Conservation (phyloP, 2,113 vertebrate species). For the Malaclemys terrapin region DNA sequence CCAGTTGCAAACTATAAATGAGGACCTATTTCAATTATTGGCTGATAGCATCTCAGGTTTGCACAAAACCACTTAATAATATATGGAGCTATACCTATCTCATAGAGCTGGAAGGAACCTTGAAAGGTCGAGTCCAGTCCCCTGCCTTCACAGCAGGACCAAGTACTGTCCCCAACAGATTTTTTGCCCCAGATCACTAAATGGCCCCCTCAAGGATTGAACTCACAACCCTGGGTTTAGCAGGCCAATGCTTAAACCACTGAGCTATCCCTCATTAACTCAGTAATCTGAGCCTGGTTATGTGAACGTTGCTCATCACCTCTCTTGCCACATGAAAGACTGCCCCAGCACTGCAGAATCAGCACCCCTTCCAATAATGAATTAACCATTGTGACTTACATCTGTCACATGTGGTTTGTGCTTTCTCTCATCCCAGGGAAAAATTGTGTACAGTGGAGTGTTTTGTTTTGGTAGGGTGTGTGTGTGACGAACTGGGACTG, state of each 20-base stretch:
- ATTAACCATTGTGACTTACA: background rate
- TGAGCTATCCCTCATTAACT: background rate
- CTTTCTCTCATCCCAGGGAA: background rate
- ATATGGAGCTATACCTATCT: no score
- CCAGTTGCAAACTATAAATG: background rate
- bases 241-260: no score
- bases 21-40: background rate
- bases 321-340: background rate
- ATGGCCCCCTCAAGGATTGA: no score
- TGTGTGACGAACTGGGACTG: no score
- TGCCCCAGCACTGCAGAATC: background rate
- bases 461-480: background rate
- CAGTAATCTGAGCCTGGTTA: background rate
- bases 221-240: no score
- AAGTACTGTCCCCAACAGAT: no score
- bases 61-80: background rate
- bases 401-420: background rate
- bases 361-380: background rate
- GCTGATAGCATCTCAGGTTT: background rate
- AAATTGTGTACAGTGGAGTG: background rate
- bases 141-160: no score
- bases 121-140: no score
- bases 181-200: no score
- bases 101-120: no score
- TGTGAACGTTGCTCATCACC: background rate